Conservation (phyloP, 35 echinoderm and acorn worm genomes). For the Chiridota heheva region DNA sequence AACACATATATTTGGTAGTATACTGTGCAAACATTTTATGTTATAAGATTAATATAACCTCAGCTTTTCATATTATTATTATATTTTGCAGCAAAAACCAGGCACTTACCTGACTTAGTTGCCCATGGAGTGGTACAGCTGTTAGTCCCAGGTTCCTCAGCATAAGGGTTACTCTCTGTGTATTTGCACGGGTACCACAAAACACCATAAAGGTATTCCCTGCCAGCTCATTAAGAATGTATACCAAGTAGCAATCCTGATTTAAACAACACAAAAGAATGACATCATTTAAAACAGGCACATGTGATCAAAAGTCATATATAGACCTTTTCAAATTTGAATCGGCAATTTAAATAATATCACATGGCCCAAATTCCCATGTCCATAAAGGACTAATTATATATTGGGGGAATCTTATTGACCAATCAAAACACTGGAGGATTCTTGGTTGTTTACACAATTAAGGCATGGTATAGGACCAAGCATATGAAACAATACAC, state of each 20-base stretch:
- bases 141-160: slow-evolving; percentile 88
- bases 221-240: slow-evolving; percentile 88
- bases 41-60: not conserved
- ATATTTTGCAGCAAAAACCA: too few species aligned
- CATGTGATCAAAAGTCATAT: not conserved
- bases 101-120: slow-evolving; percentile 93
- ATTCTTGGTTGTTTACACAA: too few species aligned
- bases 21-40: too few species aligned
- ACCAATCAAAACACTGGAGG: too few species aligned
- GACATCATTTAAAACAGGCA: not conserved
- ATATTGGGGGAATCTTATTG: too few species aligned
- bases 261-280: not conserved
- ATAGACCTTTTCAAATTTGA: too few species aligned
- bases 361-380: too few species aligned
- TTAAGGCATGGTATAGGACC: not conserved
- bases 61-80: too few species aligned
- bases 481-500: too few species aligned
- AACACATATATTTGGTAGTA: too few species aligned
- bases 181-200: slow-evolving; percentile 98
- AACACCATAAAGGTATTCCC: slow-evolving; percentile 98
- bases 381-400: too few species aligned
- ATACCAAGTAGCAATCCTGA: slow-evolving; percentile 94
- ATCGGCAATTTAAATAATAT: too few species aligned
- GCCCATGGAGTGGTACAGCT: slow-evolving; percentile 94
- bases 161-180: slow-evolving; percentile 87